Base-by-base conservation (phyloP, 2,888 invertebrate species). In the Galerucella calmariensis region DNA sequence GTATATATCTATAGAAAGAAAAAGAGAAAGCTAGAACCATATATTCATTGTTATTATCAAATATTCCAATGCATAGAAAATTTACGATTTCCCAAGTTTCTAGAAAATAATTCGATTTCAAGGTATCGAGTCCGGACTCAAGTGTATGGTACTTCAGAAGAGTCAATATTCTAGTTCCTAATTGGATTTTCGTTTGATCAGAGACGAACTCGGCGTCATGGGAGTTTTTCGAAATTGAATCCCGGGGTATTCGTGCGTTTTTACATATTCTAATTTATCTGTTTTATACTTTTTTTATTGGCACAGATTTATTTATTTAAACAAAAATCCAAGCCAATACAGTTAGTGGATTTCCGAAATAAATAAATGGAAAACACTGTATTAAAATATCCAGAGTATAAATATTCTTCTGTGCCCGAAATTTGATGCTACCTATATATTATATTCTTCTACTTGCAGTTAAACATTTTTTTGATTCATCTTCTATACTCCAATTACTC, bases 71-170 rank as follows among this genome's bases (percentile, higher is more conserved):
- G 70, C 67, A 67, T 70, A 75, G 51, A 59, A 67, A 63, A 70
- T 69, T 44, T 62, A 51, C 53, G 69, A 75, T 73, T 75, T 74
- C 73, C 73, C 75, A 51, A 66, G 75, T 66, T 70, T 59, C 75
- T 67, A 24, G 35, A 67, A 75, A 74, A 72, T 75, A 75, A 75
- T 75, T 73, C 67, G 75, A 73, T 75, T 75, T 75, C 56, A 63
- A 75, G 73, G 73, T 72, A 74, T 74, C 69, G 69, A 63, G 53
- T 67, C 53, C n/a, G 44, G 35, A 73, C 56, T 68, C 67, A 63
- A 68, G 56, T 58, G 66, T 58, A 59, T 48, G 51, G 62, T 63
- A 69, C 48, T 69, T 69, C 69, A 48, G 48, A 46, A 61, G 24
- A 75, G 71, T 75, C 74, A 72, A 75, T 68, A 75, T 75, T 63